phyloP scores from a whole-genome alignment of 1,140 invertebrate genomes.

The Radopholus similis region DNA sequence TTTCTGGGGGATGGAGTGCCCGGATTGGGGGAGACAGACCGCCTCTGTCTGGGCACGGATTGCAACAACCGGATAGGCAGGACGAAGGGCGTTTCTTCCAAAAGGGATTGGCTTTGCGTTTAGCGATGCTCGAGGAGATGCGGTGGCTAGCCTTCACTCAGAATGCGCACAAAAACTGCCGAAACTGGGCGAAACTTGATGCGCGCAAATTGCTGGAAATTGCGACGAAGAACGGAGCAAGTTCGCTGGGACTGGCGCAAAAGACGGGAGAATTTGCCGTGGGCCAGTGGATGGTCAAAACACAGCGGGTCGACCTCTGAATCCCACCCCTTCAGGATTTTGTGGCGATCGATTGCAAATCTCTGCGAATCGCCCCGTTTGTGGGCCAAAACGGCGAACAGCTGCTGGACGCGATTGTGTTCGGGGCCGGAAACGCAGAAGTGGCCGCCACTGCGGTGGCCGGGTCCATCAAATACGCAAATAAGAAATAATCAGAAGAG shows the following conservation, averaged over 20 bases:
- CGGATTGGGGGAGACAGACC: conserved; percentile 32
- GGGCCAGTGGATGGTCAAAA: conserved; percentile 5
- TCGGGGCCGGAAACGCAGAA: conserved; percentile 45
- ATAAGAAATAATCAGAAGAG: not conserved
- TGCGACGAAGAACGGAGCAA: conserved; percentile 49
- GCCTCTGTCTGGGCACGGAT: conserved; percentile 54
- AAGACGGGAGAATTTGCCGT: conserved; percentile 34
- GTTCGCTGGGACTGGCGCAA: conserved; percentile 35
- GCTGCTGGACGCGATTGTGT: conserved; percentile 47
- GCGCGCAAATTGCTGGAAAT: conserved; percentile 45
- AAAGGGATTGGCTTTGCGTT: not conserved
- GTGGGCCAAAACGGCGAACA: conserved; percentile 7
- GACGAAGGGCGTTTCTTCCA: not conserved
- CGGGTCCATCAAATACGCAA: conserved; percentile 6
- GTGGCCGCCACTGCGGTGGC: conserved; percentile 18
- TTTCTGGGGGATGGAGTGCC: conserved; percentile 57
- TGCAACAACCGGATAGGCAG: conserved; percentile 53
- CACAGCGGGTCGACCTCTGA: not conserved
- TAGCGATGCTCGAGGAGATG: conserved; percentile 52
- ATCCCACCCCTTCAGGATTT: conserved; percentile 35
- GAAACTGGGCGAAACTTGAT: conserved; percentile 39
- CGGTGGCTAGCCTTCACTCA: conserved; percentile 55
- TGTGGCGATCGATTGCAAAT: conserved; percentile 33
- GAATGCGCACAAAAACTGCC: conserved; percentile 52
- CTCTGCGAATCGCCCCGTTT: conserved; percentile 10